Evolutionary conservation across 2,888 invertebrate genomes (phyloP), one percentile per base, ranked within the genome.

Genomic region (Acanthosepion pharaonis): DNA sequence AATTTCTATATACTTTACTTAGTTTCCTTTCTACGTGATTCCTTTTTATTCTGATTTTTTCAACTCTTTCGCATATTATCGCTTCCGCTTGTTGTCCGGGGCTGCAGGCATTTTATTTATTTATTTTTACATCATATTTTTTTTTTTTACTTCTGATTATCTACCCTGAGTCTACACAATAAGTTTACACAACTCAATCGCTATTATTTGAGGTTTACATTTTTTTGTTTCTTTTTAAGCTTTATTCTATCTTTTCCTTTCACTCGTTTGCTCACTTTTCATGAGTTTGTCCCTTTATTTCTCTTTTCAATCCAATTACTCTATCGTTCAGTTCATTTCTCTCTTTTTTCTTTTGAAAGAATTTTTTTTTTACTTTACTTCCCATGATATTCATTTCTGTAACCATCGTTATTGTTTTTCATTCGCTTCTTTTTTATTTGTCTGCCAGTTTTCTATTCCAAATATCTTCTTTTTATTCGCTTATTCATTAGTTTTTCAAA

Each of bases 61-160:
- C n/a, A 78, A 78, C 78, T 15, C 78, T n/a, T 78, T 15, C 78
- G 78, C 78, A 78, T 78, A 78, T 78, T 78, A 78, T 78, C 78
- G 78, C 33, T 78, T 78, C 78, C 78, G 78, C 28, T 78, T n/a
- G 28, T 78, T n/a, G n/a, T n/a, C n/a, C n/a, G n/a, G 78, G n/a
- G n/a, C 78, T 78, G 78, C 78, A 78, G 78, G 78, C 78, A n/a
- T 78, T 78, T 78, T 78, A 78, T n/a, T 78, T n/a, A 78, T 78
- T 33, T 18, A 15, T 15, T 11, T 15, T 15, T 78, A 33, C 0
- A 2, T 78, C 15, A 33, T n/a, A 5, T 1, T 15, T 78, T n/a
- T 78, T 78, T 15, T n/a, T 78, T 28, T 33, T 11, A 78, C n/a
- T n/a, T n/a, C 5, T 78, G n/a, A 78, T n/a, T 33, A 78, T 78